Conservation (phyloP, 2,113 vertebrate genomes). For the Promerops cafer region DNA sequence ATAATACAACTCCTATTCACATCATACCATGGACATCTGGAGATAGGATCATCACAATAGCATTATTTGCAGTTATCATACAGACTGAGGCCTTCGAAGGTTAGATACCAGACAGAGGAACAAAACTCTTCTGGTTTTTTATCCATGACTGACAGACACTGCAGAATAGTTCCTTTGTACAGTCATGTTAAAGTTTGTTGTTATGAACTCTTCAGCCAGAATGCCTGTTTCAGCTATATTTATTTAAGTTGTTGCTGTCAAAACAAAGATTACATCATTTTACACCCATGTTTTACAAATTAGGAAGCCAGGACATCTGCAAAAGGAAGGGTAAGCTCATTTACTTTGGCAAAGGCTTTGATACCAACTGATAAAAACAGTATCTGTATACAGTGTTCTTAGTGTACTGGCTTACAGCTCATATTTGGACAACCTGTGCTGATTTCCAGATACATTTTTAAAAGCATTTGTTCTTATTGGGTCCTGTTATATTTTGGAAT, state of each 20-base stretch:
- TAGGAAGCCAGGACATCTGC: not conserved
- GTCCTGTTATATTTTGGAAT: not conserved
- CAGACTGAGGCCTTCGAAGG: not conserved
- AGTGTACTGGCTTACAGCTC: not conserved
- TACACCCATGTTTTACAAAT: not conserved
- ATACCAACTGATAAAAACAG: not conserved
- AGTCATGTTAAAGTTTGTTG: not conserved
- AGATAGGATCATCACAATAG: not conserved
- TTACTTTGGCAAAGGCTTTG: not conserved
- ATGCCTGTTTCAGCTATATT: not conserved
- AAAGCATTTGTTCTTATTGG: not conserved
- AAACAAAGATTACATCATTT: constrained; percentile 24
- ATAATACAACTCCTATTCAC: not conserved
- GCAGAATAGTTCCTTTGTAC: not conserved
- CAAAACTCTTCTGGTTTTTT: not conserved
- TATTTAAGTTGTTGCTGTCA: not conserved
- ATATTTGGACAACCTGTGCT: not conserved
- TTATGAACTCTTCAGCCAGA: not conserved
- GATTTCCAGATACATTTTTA: not conserved
- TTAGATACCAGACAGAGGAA: not conserved
- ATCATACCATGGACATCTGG: not conserved
- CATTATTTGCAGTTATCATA: not conserved
- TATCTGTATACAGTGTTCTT: not conserved
- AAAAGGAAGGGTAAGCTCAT: not conserved
- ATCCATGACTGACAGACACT: not conserved